Conservation (phyloP, 2,888 invertebrate species). For the Leucoma salicis region DNA sequence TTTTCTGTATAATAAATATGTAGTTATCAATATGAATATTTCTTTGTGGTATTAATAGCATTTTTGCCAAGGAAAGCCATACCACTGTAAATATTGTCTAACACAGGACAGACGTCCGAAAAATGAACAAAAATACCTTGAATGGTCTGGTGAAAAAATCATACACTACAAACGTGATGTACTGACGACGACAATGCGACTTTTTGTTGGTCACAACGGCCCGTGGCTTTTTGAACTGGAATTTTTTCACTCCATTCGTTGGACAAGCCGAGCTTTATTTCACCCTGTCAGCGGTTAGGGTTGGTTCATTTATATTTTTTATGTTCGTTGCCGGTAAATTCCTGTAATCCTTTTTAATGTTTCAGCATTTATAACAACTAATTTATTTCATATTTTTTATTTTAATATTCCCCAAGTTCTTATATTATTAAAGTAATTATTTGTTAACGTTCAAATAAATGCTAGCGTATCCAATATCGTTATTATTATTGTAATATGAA, state of each 20-base stretch:
- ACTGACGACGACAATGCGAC: conserved; percentile 56
- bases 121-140: conserved; percentile 23
- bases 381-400: too few relatives aligned
- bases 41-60: too few relatives aligned
- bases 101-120: conserved; percentile 23
- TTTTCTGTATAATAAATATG: too few relatives aligned
- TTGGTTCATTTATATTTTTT: conserved; percentile 32
- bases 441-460: too few relatives aligned
- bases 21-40: too few relatives aligned
- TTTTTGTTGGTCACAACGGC: conserved; percentile 52
- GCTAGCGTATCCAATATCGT: too few relatives aligned
- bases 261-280: conserved; percentile 57
- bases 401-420: too few relatives aligned
- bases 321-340: too few relatives aligned
- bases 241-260: conserved; percentile 75
- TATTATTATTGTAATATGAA: too few relatives aligned
- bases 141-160: conserved; percentile 49
- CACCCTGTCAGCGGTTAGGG: conserved; percentile 60
- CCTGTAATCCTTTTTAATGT: too few relatives aligned
- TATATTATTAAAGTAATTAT: too few relatives aligned
- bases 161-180: conserved; percentile 39
- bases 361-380: too few relatives aligned
- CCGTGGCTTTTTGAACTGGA: conserved; percentile 76
- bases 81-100: conserved; percentile 14
- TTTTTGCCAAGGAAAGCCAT: neutral